Evolutionary conservation across 2,113 vertebrate genomes (phyloP), one percentile per base, ranked within the genome.

Genomic region (Falcunculus frontatus): DNA sequence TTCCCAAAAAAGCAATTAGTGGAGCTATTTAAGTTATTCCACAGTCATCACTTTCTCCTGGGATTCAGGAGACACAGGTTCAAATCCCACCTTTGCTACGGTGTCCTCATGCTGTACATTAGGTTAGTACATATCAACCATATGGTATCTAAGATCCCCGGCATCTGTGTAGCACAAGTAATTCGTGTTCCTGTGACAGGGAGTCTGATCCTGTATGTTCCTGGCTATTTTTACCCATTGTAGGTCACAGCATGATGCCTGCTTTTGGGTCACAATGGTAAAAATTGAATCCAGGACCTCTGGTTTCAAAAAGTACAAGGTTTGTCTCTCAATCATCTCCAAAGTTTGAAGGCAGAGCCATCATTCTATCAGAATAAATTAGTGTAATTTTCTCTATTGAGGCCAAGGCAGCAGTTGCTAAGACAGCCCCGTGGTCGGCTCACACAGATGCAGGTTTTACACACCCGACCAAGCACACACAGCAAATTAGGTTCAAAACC

Each of bases 401-500:
- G 72, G 55, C 84, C 72, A 47, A 67, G 50, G 32, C 30, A 85
- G 87, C 79, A 52, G 75, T 75, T 92, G 68, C 87, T 88, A 80
- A 69, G 35, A 65, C 39, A 95, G 85, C 60, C 42, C 39, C 9
- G 12, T 90, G 92, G 79, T 64, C 83, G 88, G 55, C 78, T 67
- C 84, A 69, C 62, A 55, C 57, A 59, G 63, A 11, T 15, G 18
- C 84, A 41, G 60, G 56, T 91, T 93, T 91, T 63, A 63, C 50
- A 37, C 63, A 59, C 70, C 59, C 41, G 16, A 83, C 46, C 46
- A 87, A 91, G 67, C 9, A 5, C 56, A 76, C 39, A 13, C 13
- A 20, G 85, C 88, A 93, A 93, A 94, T 59, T 7, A 86, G 9
- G 46, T 95, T 85, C 82, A 93, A 90, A 94, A 90, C 33, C 19